phyloP scores from a whole-genome alignment of 1,140 invertebrate genomes.

The Diorhabda carinulata region DNA sequence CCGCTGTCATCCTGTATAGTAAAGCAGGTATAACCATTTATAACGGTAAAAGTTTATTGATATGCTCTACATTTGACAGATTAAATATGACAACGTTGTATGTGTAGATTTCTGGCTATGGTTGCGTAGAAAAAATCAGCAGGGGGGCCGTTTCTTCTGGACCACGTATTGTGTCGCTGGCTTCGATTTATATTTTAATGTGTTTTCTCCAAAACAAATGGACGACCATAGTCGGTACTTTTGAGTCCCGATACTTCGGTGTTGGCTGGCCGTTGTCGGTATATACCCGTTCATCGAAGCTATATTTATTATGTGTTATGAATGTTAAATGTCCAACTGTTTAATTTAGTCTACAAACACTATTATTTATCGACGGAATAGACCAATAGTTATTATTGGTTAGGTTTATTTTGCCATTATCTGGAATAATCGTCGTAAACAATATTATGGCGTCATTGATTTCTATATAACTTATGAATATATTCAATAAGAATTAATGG shows the following conservation, averaged over 20 bases:
- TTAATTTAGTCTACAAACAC: slow-evolving; percentile 41
- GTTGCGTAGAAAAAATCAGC: slow-evolving; percentile 24
- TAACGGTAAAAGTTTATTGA: too few relatives aligned
- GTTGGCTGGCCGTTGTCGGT: slow-evolving; percentile 44
- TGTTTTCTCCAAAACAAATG: slow-evolving; percentile 47
- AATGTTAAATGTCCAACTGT: slow-evolving; percentile 39
- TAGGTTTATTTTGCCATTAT: background rate
- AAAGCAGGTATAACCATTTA: too few relatives aligned
- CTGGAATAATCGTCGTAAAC: too few relatives aligned
- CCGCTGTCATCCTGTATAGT: too few relatives aligned
- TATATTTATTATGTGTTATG: slow-evolving; percentile 44
- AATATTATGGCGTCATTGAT: too few relatives aligned
- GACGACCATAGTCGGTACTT: slow-evolving; percentile 42
- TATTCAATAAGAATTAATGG: too few relatives aligned
- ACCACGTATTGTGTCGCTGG: slow-evolving; percentile 42
- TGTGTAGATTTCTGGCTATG: background rate
- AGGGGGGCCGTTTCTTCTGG: slow-evolving; percentile 29
- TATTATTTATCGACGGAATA: slow-evolving; percentile 42
- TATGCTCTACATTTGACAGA: too few relatives aligned
- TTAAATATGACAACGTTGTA: background rate
- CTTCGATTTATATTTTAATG: slow-evolving; percentile 46
- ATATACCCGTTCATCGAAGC: slow-evolving; percentile 39
- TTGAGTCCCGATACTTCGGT: slow-evolving; percentile 18
- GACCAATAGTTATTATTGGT: background rate
- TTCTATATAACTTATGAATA: too few relatives aligned